These are phyloP conservation scores for Machimus rusticus DNA, from an alignment of 2,888 invertebrate genomes.

Conservation along the genomic window DNA sequence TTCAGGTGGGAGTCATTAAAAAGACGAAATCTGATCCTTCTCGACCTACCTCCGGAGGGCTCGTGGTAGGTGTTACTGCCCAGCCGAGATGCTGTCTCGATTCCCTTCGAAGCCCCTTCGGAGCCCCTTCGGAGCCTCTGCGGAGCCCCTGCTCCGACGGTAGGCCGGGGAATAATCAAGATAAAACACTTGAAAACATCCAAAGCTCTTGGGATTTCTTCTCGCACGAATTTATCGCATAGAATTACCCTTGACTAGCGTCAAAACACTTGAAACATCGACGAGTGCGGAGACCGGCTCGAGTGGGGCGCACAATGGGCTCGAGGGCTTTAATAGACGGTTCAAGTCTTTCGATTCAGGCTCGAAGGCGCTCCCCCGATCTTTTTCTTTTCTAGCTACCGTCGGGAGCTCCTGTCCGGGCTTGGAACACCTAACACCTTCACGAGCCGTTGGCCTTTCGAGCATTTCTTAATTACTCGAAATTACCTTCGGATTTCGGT, in stretches of 20 bases:
- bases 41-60: background rate
- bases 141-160: background rate
- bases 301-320: background rate
- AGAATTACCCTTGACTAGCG: constrained; percentile 12
- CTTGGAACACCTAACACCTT: background rate
- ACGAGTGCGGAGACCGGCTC: background rate
- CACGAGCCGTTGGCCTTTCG: background rate
- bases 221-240: constrained; percentile 7
- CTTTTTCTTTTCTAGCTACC: background rate
- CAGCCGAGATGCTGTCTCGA: background rate
- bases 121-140: too few relatives aligned
- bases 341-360: constrained; percentile 11
- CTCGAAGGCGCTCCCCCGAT: background rate
- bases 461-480: constrained; percentile 11
- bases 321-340: background rate
- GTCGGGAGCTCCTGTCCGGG: background rate
- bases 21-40: background rate
- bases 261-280: constrained; percentile 21
- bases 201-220: background rate
- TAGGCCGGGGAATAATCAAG: constrained; percentile 44
- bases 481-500: background rate
- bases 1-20: background rate
- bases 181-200: constrained; percentile 1
- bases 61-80: background rate
- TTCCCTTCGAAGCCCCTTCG: background rate